Evolutionary conservation across 1,140 invertebrate species (phyloP), one percentile per base, ranked within the genome.

Genomic region (Cyphomyrmex costatus): DNA sequence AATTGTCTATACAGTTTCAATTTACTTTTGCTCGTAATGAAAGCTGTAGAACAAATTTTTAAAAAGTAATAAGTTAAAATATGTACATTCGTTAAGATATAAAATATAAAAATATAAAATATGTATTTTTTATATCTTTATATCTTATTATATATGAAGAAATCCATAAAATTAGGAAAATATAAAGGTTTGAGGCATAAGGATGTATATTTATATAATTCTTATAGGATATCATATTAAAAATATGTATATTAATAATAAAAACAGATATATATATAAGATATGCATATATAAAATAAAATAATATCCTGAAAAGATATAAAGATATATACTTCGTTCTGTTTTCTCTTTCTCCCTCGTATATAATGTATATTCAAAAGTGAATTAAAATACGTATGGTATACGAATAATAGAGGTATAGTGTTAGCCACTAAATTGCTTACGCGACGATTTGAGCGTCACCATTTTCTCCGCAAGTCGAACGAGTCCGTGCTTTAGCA

Each of bases 401-500:
- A 1, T 42, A 42, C 36, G 36, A 42, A 12, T 71, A 70, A 24
- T 46, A 70, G 12, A 70, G 16, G 7, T 30, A 24, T n/a, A 58
- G 60, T 46, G 36, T 33, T 36, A 19, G 6, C 0, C 14, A 6
- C 51, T 21, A 58, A 82, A 73, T 82, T 16, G 66, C 19, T 14
- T 42, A 80, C 6, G 21, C 51, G 24, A 82, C 19, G 24, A 27
- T 51, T 58, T 49, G 53, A 71, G 24, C 33, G 51, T 73, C 79
- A 82, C 10, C 77, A n/a, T 71, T 73, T 82, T 19, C 36, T 42
- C 19, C 6, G 33, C 76, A n/a, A 78, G 19, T 6, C 33, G 24
- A 56, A 19, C 27, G 19, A 80, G 36, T 68, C 58, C 46, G 78
- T 51, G 65, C 65, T 42, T 71, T 58, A 82, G 73, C 79, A 73